Evolutionary conservation across 2,113 vertebrate species (phyloP).

Genomic region (Dolichallabes microphthalmus): DNA sequence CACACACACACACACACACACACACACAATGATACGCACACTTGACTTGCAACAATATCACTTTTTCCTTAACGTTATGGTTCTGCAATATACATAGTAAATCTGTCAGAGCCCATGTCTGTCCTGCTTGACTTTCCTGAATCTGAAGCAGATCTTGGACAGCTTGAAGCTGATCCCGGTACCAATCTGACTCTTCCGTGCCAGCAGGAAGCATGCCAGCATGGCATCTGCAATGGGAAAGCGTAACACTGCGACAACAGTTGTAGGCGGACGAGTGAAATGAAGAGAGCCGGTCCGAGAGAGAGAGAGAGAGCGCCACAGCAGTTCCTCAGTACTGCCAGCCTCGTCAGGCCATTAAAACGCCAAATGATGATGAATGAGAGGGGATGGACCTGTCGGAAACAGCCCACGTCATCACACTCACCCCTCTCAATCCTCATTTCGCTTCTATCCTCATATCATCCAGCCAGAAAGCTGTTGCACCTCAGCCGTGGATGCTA

Average conservation of each 20-base stretch:
- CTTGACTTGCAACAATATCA: slow-evolving; percentile 11
- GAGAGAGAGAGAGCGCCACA: slow-evolving; percentile 47
- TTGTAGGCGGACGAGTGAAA: slow-evolving; percentile 45
- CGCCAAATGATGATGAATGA: slow-evolving; percentile 62
- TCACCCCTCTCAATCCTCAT: slow-evolving; percentile 56
- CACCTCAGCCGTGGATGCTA: slow-evolving; percentile 33
- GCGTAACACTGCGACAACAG: slow-evolving; percentile 56
- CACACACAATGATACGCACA: slow-evolving; percentile 7
- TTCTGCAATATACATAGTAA: slow-evolving; percentile 13
- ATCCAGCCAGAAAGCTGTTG: slow-evolving; percentile 27
- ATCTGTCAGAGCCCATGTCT: slow-evolving; percentile 14
- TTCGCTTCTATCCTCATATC: slow-evolving; percentile 41
- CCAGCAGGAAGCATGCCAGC: slow-evolving; percentile 67
- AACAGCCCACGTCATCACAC: slow-evolving; percentile 46
- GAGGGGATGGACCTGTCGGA: slow-evolving; percentile 50
- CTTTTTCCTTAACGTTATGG: slow-evolving; percentile 24
- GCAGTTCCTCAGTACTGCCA: slow-evolving; percentile 53
- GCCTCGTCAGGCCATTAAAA: slow-evolving; percentile 55
- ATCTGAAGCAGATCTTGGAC: slow-evolving; percentile 67
- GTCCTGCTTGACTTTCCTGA: slow-evolving; percentile 48
- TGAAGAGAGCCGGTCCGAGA: slow-evolving; percentile 39
- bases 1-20: slow-evolving; percentile 4
- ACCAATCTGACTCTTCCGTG: slow-evolving; percentile 64
- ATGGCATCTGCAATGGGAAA: slow-evolving; percentile 63
- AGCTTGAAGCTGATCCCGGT: slow-evolving; percentile 71